These are phyloP conservation scores for Macrosoma leucophasiata DNA, from an alignment of 2,888 invertebrate genomes.

Conservation along the genomic window DNA sequence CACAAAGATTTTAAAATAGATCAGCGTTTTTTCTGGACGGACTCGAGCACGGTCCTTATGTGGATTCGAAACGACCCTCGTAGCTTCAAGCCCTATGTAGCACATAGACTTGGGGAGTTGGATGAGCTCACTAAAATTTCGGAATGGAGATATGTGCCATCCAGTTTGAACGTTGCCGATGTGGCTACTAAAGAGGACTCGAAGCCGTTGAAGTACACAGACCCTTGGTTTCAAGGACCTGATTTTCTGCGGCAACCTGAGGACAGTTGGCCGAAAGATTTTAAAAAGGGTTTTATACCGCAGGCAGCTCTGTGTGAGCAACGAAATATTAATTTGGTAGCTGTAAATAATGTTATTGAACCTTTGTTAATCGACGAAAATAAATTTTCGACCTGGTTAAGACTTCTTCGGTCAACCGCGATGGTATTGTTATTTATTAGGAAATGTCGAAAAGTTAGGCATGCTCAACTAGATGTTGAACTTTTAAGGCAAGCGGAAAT, in stretches of 20 bases:
- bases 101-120: conserved; percentile 11
- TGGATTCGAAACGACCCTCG: conserved; percentile 12
- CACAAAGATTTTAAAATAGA: conserved; percentile 3
- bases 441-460: conserved; percentile 2
- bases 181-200: conserved; percentile 6
- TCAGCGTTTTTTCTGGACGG: conserved; percentile 11
- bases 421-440: conserved; percentile 3
- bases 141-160: conserved; percentile 11
- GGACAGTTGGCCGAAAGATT: conserved; percentile 8
- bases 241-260: conserved; percentile 3
- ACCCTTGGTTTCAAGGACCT: conserved; percentile 13
- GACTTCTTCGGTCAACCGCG: conserved; percentile 2
- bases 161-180: conserved; percentile 8
- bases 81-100: conserved; percentile 9
- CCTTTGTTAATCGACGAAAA: neutral
- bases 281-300: neutral
- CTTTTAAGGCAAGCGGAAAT: neutral
- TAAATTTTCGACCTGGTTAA: conserved; percentile 5
- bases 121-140: conserved; percentile 8
- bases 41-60: conserved; percentile 8
- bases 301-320: neutral
- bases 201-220: conserved; percentile 1
- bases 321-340: conserved; percentile 1
- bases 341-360: neutral
- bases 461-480: neutral